Evolutionary conservation across 2,888 invertebrate genomes (phyloP), one percentile per base, ranked within the genome.

Genomic region (Drosophila merina): DNA sequence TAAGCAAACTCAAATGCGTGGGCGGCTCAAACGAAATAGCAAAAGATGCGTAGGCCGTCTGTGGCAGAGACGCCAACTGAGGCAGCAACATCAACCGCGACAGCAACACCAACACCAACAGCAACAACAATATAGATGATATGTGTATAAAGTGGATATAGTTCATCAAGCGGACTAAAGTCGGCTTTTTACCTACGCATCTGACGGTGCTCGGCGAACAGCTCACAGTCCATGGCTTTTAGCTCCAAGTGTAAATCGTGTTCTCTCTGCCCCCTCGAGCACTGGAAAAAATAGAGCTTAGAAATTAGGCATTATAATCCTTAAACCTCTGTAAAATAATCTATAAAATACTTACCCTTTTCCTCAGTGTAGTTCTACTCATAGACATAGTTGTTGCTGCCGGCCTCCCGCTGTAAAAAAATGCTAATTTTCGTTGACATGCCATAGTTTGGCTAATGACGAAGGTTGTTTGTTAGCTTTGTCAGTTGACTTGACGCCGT

Each of bases 391-490:
- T 51, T 51, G 59, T 48, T 57, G 45, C 25, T 45, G 49, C 52
- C 66, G 56, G 70, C 74, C 68, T 59, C 54, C 60, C 70, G 82
- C 58, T 85, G 79, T 58, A 76, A 66, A 59, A 79, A 85, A 88
- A 89, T 86, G 88, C 88, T 86, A 89, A 86, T 89, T 89, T 86
- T 77, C 75, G 85, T 88, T 85, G 85, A 85, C 85, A 85, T 85
- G 85, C 85, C 85, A 88, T 86, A 86, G 89, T 86, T 86, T 86
- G 88, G 89, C 89, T 86, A 86, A 86, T 86, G 85, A 89, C 81
- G 88, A 86, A 83, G 89, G 80, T 86, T 88, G 89, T 82, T 85
- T 85, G 87, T 84, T 88, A 74, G 81, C 84, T 86, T 72, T 83
- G 82, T 83, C 87, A 81, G 81, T 87, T 88, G 80, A 78, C 75